Percentiles rank a stretch among this genome's conserved stretches.
phyloP scores from a whole-genome alignment of 1,140 invertebrate genomes.

The Chrysomallon squamiferum region DNA sequence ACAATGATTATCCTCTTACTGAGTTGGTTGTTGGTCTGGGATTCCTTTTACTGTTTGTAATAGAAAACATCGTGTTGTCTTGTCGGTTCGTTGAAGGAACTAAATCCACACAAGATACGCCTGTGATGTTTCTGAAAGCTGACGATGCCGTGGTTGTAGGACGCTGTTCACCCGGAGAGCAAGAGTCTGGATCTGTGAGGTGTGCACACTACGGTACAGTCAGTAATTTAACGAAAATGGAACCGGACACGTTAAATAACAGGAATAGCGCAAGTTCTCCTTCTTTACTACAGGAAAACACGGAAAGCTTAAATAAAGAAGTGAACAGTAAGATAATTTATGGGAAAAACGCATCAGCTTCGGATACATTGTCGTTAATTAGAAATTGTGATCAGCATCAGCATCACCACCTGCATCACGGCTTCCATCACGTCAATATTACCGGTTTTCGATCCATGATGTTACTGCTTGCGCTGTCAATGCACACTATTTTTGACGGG shows the following conservation, averaged over 20 bases:
- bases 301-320: no score
- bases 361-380: background rate
- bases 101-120: background rate
- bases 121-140: background rate
- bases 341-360: background rate
- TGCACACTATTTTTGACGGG: constrained; percentile 42
- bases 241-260: background rate
- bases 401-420: background rate
- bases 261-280: background rate
- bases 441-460: constrained; percentile 32
- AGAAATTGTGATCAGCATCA: background rate
- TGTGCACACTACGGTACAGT: background rate
- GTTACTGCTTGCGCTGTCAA: constrained; percentile 30
- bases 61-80: constrained; percentile 64
- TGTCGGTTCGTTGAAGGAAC: background rate
- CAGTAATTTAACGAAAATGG: background rate
- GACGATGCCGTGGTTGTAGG: background rate
- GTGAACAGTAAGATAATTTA: background rate
- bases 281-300: background rate
- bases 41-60: constrained; percentile 66
- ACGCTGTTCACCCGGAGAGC: background rate
- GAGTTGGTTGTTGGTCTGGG: constrained; percentile 66
- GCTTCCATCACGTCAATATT: constrained; percentile 14
- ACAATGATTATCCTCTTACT: constrained; percentile 61
- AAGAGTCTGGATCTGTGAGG: background rate